A percentile compares a stretch with the other conserved stretches of the same genome.
These are phyloP conservation scores for Oscheius sp. DNA, from an alignment of 2,888 invertebrate genomes.

Conservation along the genomic window DNA sequence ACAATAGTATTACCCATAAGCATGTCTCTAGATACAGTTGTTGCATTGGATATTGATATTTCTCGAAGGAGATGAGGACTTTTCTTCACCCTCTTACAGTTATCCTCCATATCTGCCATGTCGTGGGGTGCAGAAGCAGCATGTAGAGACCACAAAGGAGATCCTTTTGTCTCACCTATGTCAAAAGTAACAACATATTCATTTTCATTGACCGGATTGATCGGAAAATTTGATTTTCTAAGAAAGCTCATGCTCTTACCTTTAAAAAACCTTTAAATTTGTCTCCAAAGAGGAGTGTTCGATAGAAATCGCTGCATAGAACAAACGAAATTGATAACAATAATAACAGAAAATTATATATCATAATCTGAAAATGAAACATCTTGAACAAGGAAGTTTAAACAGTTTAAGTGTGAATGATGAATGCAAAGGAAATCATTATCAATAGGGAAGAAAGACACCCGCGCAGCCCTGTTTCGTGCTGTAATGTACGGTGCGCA, in stretches of 20 bases:
- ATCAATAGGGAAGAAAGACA: constrained; percentile 7
- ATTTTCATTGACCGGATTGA: constrained; percentile 44
- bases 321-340: background rate
- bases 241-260: constrained; percentile 32
- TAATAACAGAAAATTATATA: constrained; percentile 6
- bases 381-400: constrained; percentile 1
- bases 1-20: constrained; percentile 55
- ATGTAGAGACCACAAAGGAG: constrained; percentile 47
- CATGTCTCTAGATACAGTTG: constrained; percentile 43
- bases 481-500: constrained; percentile 30
- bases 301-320: constrained; percentile 29
- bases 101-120: constrained; percentile 57
- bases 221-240: constrained; percentile 22
- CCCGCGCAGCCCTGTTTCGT: constrained; percentile 26
- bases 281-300: constrained; percentile 52
- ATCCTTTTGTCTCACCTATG: constrained; percentile 35
- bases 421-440: constrained; percentile 24
- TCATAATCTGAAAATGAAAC: constrained; percentile 14
- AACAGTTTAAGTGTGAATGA: constrained; percentile 1
- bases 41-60: constrained; percentile 36
- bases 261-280: constrained; percentile 56
- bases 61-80: constrained; percentile 52
- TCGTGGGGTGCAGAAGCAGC: constrained; percentile 55
- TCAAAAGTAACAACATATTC: constrained; percentile 53
- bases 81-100: constrained; percentile 53